phyloP scores from a whole-genome alignment of 1,140 invertebrate genomes.

The Arion vulgaris region DNA sequence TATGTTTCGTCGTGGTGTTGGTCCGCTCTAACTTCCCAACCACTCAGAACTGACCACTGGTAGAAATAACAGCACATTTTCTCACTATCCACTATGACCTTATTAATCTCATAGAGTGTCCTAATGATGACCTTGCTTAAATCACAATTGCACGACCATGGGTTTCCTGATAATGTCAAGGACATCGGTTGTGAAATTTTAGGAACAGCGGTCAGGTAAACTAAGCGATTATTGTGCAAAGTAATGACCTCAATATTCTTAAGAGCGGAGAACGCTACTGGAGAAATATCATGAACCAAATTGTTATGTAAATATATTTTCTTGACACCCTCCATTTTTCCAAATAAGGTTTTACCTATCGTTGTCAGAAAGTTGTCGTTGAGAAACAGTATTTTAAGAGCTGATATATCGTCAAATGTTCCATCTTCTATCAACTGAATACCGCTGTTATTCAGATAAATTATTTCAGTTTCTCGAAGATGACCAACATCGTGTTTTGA shows the following conservation, averaged over 20 bases:
- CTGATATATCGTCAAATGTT: constrained; percentile 38
- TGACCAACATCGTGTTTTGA: constrained; percentile 25
- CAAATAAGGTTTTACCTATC: constrained; percentile 41
- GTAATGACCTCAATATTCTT: constrained; percentile 30
- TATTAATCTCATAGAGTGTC: constrained; percentile 1
- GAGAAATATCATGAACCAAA: constrained; percentile 40
- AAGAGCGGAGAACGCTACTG: constrained; percentile 40
- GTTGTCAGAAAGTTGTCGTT: constrained; percentile 44
- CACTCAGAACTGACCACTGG: background rate
- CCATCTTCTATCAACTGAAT: constrained; percentile 42
- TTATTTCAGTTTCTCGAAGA: constrained; percentile 27
- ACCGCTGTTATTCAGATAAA: constrained; percentile 49
- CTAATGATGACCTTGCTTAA: constrained; percentile 31
- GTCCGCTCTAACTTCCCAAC: background rate
- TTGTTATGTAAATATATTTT: constrained; percentile 52
- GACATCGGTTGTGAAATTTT: constrained; percentile 7
- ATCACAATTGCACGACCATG: constrained; percentile 54
- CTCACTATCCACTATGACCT: constrained; percentile 30
- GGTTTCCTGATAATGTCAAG: constrained; percentile 46
- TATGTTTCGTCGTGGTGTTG: background rate
- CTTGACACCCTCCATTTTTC: constrained; percentile 26
- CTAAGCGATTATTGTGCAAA: constrained; percentile 47
- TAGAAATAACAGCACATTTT: constrained; percentile 36
- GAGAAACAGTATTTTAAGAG: constrained; percentile 43
- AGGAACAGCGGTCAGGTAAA: constrained; percentile 12